These are phyloP conservation scores for Morphnarchus princeps DNA, from an alignment of 2,113 vertebrate genomes.

Conservation along the genomic window DNA sequence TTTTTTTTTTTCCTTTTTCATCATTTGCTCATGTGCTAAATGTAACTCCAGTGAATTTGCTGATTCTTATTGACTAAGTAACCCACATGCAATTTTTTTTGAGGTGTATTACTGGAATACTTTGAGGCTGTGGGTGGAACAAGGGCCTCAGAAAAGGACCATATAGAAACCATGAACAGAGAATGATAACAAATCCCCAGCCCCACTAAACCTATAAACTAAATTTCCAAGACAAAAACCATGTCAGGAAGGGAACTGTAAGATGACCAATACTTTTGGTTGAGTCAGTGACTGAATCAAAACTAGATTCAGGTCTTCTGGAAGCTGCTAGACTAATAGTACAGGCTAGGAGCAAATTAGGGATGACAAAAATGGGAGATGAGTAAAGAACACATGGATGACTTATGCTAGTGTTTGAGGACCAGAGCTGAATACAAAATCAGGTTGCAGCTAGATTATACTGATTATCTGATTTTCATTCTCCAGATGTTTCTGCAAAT, in stretches of 20 bases:
- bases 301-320: not conserved
- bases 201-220: not conserved
- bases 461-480: not conserved
- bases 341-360: not conserved
- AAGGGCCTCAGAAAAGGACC: not conserved
- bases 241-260: not conserved
- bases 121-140: not conserved
- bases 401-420: not conserved
- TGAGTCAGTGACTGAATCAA: not conserved
- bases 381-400: not conserved
- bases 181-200: not conserved
- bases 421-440: not conserved
- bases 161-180: not conserved
- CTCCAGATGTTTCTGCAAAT: not conserved
- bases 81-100: not conserved
- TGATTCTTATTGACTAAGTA: not conserved
- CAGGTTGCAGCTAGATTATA: not conserved
- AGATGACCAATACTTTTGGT: not conserved
- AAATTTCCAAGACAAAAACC: not conserved
- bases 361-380: not conserved
- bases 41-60: not conserved
- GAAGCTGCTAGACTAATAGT: not conserved
- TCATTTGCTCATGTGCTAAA: not conserved
- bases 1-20: no score
- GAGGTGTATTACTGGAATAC: not conserved